phyloP scores from a whole-genome alignment of 1,140 invertebrate species.

The Orius insidiosus region DNA sequence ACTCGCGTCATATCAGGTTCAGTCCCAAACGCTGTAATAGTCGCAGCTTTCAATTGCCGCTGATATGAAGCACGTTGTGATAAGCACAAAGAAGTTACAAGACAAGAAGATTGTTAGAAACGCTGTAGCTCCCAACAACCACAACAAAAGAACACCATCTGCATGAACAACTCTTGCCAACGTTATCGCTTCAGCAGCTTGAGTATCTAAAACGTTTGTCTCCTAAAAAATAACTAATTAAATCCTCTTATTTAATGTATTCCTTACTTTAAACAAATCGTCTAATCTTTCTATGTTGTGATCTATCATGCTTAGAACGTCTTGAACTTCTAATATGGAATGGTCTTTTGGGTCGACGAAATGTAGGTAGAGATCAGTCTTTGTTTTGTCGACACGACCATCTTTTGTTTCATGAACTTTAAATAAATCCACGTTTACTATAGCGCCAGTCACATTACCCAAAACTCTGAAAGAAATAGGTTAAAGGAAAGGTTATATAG shows the following conservation, averaged over 20 bases:
- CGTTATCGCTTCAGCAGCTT: constrained; percentile 45
- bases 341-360: constrained; percentile 77
- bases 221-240: constrained; percentile 36
- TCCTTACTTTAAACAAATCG: constrained; percentile 60
- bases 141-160: constrained; percentile 35
- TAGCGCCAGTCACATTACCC: constrained; percentile 69
- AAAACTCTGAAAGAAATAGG: constrained; percentile 51
- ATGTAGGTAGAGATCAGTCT: constrained; percentile 86
- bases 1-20: constrained; percentile 53
- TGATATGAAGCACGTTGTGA: constrained; percentile 68
- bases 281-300: constrained; percentile 80
- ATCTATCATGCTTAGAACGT: constrained; percentile 71
- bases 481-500: not conserved
- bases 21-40: constrained; percentile 72
- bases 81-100: constrained; percentile 60
- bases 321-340: constrained; percentile 72
- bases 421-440: constrained; percentile 86
- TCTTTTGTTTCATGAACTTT: constrained; percentile 82
- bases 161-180: constrained; percentile 35
- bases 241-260: not conserved
- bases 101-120: constrained; percentile 58
- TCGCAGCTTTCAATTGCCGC: constrained; percentile 80
- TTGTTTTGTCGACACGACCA: constrained; percentile 82
- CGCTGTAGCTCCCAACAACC: constrained; percentile 61
- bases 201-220: constrained; percentile 75